A percentile compares a stretch with the other conserved stretches of the same genome.
Evolutionary conservation across 2,113 vertebrate species (phyloP).

Genomic region (Peromyscus polionotus): DNA sequence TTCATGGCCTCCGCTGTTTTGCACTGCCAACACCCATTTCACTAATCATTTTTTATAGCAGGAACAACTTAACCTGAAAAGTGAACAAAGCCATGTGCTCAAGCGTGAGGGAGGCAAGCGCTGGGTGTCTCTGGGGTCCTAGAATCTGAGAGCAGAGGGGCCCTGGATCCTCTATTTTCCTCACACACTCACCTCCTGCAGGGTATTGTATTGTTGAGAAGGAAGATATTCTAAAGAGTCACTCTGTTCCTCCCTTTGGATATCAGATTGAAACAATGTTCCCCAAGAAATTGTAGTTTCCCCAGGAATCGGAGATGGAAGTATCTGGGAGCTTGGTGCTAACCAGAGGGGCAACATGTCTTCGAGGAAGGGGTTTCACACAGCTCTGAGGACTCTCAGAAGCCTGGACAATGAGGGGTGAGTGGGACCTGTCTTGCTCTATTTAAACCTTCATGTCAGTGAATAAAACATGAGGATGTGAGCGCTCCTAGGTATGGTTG

Average conservation of each 20-base stretch:
- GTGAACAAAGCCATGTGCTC: neutral
- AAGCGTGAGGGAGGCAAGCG: neutral
- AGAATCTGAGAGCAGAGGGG: neutral
- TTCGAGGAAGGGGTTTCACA: neutral
- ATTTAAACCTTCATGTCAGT: neutral
- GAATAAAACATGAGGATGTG: neutral
- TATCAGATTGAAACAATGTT: neutral
- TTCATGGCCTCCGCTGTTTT: neutral
- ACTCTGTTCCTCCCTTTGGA: too few species aligned
- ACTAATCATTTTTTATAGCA: slow-evolving; percentile 55
- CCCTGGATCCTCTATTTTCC: neutral
- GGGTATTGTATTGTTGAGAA: neutral
- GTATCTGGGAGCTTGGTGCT: neutral
- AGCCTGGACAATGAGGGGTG: neutral
- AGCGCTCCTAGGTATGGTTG: neutral
- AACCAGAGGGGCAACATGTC: neutral
- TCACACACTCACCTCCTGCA: neutral
- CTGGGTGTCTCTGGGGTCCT: neutral
- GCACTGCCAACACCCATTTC: slow-evolving; percentile 13
- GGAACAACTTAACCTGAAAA: slow-evolving; percentile 37
- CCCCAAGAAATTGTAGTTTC: neutral
- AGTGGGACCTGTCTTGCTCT: neutral
- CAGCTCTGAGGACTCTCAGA: neutral
- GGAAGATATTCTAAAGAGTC: neutral
- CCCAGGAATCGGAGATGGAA: neutral